Evolutionary conservation across 2,888 invertebrate species (phyloP).

Genomic region (Zaprionus bogoriensis): DNA sequence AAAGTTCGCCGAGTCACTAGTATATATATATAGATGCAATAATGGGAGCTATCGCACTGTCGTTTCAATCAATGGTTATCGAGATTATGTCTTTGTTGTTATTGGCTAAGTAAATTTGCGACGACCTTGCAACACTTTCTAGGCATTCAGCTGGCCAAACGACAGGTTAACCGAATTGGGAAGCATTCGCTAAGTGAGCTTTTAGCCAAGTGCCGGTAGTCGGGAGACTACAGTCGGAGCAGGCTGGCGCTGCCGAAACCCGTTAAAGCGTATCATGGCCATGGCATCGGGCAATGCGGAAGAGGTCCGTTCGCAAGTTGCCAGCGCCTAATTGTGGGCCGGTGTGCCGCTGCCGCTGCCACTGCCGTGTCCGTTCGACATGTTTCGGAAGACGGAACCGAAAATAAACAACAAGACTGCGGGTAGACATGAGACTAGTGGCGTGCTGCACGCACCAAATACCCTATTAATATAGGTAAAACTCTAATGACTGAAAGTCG

Average conservation of each 20-base stretch:
- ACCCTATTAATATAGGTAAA: neutral
- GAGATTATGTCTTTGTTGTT: too few relatives aligned
- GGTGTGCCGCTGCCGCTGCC: conserved; percentile 17
- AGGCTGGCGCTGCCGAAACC: conserved; percentile 47
- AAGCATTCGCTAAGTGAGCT: conserved; percentile 23
- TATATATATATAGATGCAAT: too few relatives aligned
- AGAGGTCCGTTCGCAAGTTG: conserved; percentile 35
- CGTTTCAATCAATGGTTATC: too few relatives aligned
- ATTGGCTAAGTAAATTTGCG: too few relatives aligned
- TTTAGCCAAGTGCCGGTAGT: conserved; percentile 8
- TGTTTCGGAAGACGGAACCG: conserved; percentile 68
- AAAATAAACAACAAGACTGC: conserved; percentile 12
- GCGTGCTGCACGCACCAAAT: neutral
- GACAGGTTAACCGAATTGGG: conserved; percentile 32
- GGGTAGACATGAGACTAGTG: neutral
- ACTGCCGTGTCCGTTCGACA: conserved; percentile 9
- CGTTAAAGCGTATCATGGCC: conserved; percentile 57
- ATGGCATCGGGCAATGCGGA: conserved; percentile 58
- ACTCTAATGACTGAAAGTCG: neutral
- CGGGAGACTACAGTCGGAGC: too few relatives aligned
- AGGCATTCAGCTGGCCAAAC: neutral
- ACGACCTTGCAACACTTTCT: conserved; percentile 28
- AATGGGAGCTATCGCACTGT: too few relatives aligned
- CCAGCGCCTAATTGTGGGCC: conserved; percentile 60
- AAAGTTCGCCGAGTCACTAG: too few relatives aligned